These are phyloP conservation scores for Drosophila villosipedis DNA, from an alignment of 2,888 invertebrate species.

Conservation along the genomic window DNA sequence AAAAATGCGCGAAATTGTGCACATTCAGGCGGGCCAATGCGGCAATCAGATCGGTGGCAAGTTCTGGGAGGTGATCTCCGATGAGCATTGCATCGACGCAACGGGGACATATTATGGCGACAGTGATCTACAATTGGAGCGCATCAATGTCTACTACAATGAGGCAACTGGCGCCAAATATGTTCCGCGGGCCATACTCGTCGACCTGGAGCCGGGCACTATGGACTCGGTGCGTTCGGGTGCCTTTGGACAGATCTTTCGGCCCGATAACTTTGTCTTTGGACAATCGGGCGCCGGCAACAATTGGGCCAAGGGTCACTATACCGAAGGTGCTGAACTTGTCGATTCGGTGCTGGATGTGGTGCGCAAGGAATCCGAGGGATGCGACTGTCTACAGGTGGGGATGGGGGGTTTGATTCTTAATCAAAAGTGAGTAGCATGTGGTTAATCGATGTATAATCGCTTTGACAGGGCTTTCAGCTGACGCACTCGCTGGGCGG, in stretches of 20 bases:
- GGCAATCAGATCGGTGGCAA: conserved; percentile 98
- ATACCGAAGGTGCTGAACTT: conserved; percentile 96
- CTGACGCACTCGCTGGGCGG: conserved; percentile 94
- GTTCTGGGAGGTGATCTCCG: conserved; percentile 98
- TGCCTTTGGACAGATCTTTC: conserved; percentile 96
- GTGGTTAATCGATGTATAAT: background rate
- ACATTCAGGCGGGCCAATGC: conserved; percentile 97
- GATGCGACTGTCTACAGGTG: conserved; percentile 94
- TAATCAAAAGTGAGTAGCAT: background rate
- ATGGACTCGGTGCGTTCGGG: conserved; percentile 99
- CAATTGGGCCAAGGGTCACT: conserved; percentile 96
- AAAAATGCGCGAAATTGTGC: conserved; percentile 97
- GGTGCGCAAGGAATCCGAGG: conserved; percentile 94
- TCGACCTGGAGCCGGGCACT: conserved; percentile 98
- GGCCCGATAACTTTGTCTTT: conserved; percentile 98
- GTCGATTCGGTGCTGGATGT: conserved; percentile 94
- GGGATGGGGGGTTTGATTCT: background rate
- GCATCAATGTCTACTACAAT: conserved; percentile 98
- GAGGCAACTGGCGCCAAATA: conserved; percentile 97
- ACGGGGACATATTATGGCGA: conserved; percentile 96
- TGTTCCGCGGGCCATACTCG: conserved; percentile 96
- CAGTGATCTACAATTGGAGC: conserved; percentile 95
- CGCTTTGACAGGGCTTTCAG: conserved; percentile 88
- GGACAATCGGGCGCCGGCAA: conserved; percentile 94
- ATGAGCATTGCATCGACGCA: conserved; percentile 97